Percentiles rank a stretch among this genome's conserved stretches.
Conservation (phyloP, 2,797 vertebrate genomes). For the Natrix natrix region DNA sequence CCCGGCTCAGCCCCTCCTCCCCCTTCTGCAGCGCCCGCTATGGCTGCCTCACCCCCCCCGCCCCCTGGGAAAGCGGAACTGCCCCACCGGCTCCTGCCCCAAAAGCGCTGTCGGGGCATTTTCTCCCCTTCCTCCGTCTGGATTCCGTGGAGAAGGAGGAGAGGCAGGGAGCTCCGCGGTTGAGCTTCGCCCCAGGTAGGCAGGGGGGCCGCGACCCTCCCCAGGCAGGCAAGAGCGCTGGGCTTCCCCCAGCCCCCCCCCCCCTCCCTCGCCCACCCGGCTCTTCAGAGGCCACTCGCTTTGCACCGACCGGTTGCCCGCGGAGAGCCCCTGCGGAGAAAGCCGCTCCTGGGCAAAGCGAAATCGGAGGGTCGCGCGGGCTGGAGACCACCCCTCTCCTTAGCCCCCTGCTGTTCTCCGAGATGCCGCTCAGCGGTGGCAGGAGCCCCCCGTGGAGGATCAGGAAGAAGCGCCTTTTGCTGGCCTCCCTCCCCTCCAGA, state of each 20-base stretch:
- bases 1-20: no score
- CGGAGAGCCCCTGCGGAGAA: not conserved
- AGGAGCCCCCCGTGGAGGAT: not conserved
- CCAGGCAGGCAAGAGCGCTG: not conserved
- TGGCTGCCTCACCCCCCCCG: no score
- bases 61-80: not conserved
- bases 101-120: not conserved
- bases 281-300: not conserved
- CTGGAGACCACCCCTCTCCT: no score
- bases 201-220: not conserved
- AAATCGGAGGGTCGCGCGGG: not conserved
- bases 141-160: not conserved
- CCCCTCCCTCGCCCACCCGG: accelerated
- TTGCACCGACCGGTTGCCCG: not conserved
- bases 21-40: no score
- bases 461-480: not conserved
- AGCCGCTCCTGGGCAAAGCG: not conserved
- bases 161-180: not conserved
- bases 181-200: not conserved
- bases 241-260: not conserved
- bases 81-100: not conserved
- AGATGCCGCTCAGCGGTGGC: no score
- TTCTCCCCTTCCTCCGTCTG: not conserved
- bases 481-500: no score
- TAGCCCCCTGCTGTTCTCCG: not conserved